These are phyloP conservation scores for Pyralis farinalis DNA, from an alignment of 2,888 invertebrate genomes.

Conservation along the genomic window DNA sequence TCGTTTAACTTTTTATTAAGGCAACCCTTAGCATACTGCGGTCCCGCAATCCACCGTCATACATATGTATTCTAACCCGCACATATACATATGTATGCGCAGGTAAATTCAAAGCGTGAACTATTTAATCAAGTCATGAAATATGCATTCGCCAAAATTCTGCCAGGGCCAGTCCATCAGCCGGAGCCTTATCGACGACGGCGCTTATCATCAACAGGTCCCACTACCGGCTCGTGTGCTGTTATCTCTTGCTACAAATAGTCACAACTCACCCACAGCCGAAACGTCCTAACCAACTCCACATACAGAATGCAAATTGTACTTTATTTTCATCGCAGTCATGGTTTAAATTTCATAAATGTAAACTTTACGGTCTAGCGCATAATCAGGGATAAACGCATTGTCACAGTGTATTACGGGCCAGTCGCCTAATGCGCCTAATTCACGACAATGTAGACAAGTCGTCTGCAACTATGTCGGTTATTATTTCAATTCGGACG, in stretches of 20 bases:
- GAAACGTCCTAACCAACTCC: constrained; percentile 33
- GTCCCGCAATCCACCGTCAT: constrained; percentile 38
- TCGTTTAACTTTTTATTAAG: not conserved
- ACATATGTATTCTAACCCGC: constrained; percentile 33
- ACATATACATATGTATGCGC: constrained; percentile 35
- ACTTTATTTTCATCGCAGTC: constrained; percentile 17
- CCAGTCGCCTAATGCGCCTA: constrained; percentile 69
- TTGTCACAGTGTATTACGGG: constrained; percentile 71
- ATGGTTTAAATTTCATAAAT: constrained; percentile 23
- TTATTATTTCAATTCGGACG: constrained; percentile 48
- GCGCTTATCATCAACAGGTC: constrained; percentile 79
- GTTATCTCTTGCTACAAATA: constrained; percentile 80
- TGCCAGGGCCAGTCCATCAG: constrained; percentile 71
- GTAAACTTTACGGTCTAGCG: constrained; percentile 30
- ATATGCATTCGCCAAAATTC: constrained; percentile 78
- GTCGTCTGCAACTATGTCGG: constrained; percentile 44
- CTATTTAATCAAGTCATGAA: constrained; percentile 80
- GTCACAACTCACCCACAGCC: constrained; percentile 35
- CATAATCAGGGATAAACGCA: constrained; percentile 68
- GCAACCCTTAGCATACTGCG: constrained; percentile 27
- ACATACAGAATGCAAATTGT: constrained; percentile 18
- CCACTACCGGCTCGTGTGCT: constrained; percentile 69
- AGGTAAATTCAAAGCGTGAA: constrained; percentile 67
- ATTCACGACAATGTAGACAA: constrained; percentile 74
- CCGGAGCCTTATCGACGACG: constrained; percentile 71